Conservation (phyloP, 2,888 invertebrate species). For the Xanthorhoe designata region DNA sequence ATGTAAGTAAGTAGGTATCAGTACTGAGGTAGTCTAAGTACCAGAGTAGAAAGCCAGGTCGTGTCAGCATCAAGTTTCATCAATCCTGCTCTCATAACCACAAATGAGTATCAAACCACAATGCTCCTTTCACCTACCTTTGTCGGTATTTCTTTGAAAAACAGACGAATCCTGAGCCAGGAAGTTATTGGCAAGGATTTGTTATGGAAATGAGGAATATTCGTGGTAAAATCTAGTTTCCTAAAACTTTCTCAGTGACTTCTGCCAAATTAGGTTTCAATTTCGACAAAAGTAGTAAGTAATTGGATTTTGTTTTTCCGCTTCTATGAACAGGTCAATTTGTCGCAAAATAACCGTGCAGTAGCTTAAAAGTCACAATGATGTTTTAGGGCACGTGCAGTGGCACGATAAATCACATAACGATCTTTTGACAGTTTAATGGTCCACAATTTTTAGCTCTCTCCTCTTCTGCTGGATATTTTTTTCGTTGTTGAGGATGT, state of each 20-base stretch:
- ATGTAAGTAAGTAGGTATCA: not conserved
- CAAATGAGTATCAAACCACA: constrained; percentile 24
- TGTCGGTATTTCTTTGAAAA: not conserved
- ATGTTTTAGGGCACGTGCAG: not conserved
- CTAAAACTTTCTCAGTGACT: too few species aligned
- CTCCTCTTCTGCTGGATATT: too few species aligned
- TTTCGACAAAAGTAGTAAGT: too few species aligned
- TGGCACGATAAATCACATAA: too few species aligned
- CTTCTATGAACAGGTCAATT: not conserved
- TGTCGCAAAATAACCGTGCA: not conserved
- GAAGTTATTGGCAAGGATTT: not conserved
- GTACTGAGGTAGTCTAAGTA: not conserved
- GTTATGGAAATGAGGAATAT: too few species aligned
- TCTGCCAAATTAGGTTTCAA: too few species aligned
- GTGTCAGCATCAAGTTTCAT: constrained; percentile 19
- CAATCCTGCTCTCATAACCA: constrained; percentile 20
- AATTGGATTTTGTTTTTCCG: not conserved
- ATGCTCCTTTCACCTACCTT: constrained; percentile 8
- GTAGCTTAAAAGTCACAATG: too few species aligned
- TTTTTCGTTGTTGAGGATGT: too few species aligned
- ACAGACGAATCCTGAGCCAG: not conserved
- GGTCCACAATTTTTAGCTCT: too few species aligned
- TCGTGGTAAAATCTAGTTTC: too few species aligned
- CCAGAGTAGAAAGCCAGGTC: constrained; percentile 4
- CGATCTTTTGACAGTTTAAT: too few species aligned